phyloP scores from a whole-genome alignment of 2,113 vertebrate species.

The Podarcis muralis region DNA sequence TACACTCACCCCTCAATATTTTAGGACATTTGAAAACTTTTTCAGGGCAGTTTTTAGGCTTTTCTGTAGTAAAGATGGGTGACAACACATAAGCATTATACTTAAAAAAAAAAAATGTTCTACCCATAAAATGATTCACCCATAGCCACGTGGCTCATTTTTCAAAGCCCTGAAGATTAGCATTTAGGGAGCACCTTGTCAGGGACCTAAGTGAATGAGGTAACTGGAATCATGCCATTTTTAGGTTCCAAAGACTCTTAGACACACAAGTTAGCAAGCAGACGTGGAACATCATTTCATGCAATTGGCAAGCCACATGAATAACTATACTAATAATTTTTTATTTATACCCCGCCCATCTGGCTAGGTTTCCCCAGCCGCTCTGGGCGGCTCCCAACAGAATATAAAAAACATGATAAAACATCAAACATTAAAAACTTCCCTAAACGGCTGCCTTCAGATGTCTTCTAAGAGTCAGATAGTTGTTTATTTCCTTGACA shows the following conservation, averaged over 20 bases:
- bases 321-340: neutral
- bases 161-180: no score
- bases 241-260: neutral
- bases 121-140: no score
- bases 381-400: no score
- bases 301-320: neutral
- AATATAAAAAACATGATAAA: no score
- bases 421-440: no score
- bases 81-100: neutral
- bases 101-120: neutral
- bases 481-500: no score
- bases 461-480: no score
- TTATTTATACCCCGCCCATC: no score
- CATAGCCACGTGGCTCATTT: no score
- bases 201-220: neutral
- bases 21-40: neutral
- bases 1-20: neutral
- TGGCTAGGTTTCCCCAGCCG: no score
- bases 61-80: neutral
- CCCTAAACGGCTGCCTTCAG: no score
- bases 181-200: no score
- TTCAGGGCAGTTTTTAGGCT: neutral
- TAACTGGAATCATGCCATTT: neutral
- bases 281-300: neutral
- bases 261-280: neutral